These are phyloP conservation scores for Amphiprion ocellaris DNA, from an alignment of 2,113 vertebrate genomes.

Conservation along the genomic window DNA sequence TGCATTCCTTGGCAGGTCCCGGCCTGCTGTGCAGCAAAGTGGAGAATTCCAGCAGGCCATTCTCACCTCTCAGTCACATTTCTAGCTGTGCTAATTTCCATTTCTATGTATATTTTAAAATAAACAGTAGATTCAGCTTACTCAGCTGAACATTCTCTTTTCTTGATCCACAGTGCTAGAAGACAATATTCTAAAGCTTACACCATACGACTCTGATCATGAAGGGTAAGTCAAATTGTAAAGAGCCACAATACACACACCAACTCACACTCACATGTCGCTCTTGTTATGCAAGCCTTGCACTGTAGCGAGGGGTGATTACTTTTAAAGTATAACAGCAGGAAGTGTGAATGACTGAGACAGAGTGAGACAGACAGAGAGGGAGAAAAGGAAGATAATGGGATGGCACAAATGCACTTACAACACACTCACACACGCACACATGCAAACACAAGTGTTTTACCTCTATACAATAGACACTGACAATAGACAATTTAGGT, in stretches of 20 bases:
- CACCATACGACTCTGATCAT: not conserved
- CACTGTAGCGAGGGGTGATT: conserved; percentile 44
- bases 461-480: not conserved
- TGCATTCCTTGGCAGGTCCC: conserved; percentile 80
- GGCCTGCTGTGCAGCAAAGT: conserved; percentile 67
- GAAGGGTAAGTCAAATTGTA: conserved; percentile 28
- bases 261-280: not conserved
- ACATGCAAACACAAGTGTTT: not conserved
- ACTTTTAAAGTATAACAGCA: conserved; percentile 59
- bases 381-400: conserved; percentile 7
- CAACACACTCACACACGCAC: not conserved
- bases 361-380: not conserved
- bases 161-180: not conserved
- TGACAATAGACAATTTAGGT: not conserved
- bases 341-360: conserved; percentile 59
- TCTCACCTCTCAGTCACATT: conserved; percentile 47
- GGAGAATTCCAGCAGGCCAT: conserved; percentile 53
- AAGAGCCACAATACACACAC: not conserved
- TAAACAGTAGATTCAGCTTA: not conserved
- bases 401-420: not conserved
- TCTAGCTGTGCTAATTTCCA: conserved; percentile 23
- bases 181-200: not conserved
- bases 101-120: conserved; percentile 7
- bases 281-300: conserved; percentile 72
- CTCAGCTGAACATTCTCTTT: not conserved